phyloP scores from a whole-genome alignment of 2,113 vertebrate genomes.

The Conger conger region DNA sequence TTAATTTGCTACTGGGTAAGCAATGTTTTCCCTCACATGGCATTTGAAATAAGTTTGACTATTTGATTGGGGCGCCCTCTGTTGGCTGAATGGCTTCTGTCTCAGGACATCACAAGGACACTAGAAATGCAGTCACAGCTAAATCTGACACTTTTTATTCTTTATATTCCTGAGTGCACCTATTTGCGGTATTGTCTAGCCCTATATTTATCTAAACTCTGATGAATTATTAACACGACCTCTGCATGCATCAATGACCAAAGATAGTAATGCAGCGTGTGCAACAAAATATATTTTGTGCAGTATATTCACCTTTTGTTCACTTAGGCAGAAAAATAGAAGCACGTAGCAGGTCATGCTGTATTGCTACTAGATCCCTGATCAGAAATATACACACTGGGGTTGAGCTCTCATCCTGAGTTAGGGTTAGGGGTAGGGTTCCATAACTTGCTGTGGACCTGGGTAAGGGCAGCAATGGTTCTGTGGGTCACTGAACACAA shows the following conservation, averaged over 20 bases:
- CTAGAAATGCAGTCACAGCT: neutral
- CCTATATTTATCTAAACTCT: neutral
- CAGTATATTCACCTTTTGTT: neutral
- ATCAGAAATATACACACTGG: neutral
- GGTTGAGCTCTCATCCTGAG: neutral
- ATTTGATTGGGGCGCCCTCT: conserved; percentile 27
- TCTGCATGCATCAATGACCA: neutral
- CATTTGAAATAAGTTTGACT: neutral
- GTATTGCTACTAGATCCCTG: neutral
- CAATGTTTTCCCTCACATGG: no score
- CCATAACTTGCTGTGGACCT: neutral
- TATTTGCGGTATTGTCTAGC: neutral
- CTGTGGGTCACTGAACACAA: neutral
- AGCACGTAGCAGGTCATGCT: neutral
- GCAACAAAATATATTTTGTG: neutral
- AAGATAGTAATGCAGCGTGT: neutral
- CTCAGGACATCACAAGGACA: conserved; percentile 9
- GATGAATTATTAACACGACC: neutral
- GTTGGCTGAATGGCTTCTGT: neutral
- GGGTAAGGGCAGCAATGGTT: neutral
- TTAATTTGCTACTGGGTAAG: no score
- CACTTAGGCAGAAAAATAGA: neutral
- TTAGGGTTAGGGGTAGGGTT: no score
- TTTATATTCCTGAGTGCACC: neutral
- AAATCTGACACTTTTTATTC: neutral